phyloP scores from a whole-genome alignment of 2,113 vertebrate genomes.

The Chaetodon trifascialis region DNA sequence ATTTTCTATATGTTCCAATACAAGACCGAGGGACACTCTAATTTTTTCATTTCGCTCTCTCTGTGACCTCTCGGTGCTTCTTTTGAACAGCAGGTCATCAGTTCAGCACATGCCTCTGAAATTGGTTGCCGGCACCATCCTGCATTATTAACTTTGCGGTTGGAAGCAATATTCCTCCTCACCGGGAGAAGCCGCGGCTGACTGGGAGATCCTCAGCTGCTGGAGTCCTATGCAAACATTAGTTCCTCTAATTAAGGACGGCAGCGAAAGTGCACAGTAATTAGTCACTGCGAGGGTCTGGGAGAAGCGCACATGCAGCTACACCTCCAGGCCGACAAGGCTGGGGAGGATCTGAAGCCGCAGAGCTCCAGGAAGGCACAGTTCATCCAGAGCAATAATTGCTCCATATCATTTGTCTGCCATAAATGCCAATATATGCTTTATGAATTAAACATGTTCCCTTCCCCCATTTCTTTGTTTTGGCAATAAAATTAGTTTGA shows the following conservation, averaged over 20 bases:
- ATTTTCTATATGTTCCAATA: neutral
- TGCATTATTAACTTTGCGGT: constrained; percentile 58
- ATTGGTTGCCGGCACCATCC: constrained; percentile 40
- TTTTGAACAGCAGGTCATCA: constrained; percentile 47
- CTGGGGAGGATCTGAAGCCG: constrained; percentile 14
- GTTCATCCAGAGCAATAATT: neutral
- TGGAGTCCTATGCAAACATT: constrained; percentile 45
- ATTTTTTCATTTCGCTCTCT: constrained; percentile 16
- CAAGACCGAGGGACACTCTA: neutral
- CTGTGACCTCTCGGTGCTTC: constrained; percentile 24
- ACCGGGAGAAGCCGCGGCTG: constrained; percentile 18
- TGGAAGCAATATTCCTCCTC: constrained; percentile 39
- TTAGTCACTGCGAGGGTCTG: constrained; percentile 39
- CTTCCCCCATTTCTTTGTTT: constrained; percentile 13
- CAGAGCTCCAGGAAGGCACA: neutral
- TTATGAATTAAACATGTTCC: constrained; percentile 40
- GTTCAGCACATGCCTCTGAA: constrained; percentile 57
- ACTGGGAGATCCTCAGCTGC: constrained; percentile 38
- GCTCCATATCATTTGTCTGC: constrained; percentile 5
- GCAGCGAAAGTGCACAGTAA: constrained; percentile 40
- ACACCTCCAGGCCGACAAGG: constrained; percentile 21
- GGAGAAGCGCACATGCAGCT: neutral
- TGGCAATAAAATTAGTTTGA: neutral
- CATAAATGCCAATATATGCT: constrained; percentile 17
- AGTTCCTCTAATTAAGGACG: constrained; percentile 45